A percentile compares a stretch with the other conserved stretches of the same genome.
Evolutionary conservation across 2,113 vertebrate species (phyloP).

Genomic region (Scalopus aquaticus): DNA sequence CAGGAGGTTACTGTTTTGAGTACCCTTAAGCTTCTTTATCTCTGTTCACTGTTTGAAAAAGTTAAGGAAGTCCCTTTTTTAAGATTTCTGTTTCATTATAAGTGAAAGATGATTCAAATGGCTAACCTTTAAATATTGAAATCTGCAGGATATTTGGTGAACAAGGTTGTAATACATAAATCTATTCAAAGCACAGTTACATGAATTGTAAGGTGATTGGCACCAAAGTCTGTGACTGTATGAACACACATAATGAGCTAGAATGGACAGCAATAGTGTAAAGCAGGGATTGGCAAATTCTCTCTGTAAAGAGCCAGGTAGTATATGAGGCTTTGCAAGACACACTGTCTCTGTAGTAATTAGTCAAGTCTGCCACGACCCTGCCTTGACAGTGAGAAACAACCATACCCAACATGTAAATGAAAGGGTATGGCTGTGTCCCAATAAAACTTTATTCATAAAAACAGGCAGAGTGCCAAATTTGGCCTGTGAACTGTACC

Average conservation of each 20-base stretch:
- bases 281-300: neutral
- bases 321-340: neutral
- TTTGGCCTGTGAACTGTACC: neutral
- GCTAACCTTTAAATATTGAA: neutral
- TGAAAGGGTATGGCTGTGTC: neutral
- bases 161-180: neutral
- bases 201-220: neutral
- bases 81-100: constrained; percentile 32
- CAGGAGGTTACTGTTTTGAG: neutral
- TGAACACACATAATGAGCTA: neutral
- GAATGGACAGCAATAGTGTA: neutral
- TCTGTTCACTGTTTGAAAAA: neutral
- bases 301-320: neutral
- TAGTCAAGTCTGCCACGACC: neutral
- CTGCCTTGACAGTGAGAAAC: neutral
- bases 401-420: neutral
- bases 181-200: neutral
- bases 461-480: neutral
- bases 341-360: neutral
- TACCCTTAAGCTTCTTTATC: neutral
- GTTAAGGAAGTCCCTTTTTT: neutral
- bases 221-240: neutral
- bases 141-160: neutral
- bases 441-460: constrained; percentile 40
- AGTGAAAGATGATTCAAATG: constrained; percentile 26